Percentiles rank a stretch among this genome's conserved stretches.
phyloP scores from a whole-genome alignment of 2,113 vertebrate genomes.

The Dolichotis patagonum region DNA sequence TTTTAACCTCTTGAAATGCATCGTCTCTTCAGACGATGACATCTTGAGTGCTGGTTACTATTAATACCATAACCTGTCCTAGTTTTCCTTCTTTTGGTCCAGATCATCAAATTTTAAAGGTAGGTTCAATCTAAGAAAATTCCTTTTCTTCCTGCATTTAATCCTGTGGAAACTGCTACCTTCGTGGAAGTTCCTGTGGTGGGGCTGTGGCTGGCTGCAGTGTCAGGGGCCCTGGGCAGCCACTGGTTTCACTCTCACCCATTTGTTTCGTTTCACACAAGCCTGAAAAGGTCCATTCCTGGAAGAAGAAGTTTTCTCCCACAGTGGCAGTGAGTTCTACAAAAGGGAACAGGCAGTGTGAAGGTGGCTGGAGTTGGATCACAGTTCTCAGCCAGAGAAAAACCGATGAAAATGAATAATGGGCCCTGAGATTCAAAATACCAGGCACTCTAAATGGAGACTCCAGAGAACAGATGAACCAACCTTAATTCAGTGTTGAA shows the following conservation, averaged over 20 bases:
- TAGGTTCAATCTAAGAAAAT: neutral
- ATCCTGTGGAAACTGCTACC: slow-evolving; percentile 80
- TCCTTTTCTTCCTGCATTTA: slow-evolving; percentile 70
- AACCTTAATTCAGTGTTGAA: slow-evolving; percentile 86
- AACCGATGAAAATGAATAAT: slow-evolving; percentile 29
- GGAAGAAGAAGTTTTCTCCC: slow-evolving; percentile 73
- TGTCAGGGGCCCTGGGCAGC: slow-evolving; percentile 75
- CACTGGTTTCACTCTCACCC: slow-evolving; percentile 61
- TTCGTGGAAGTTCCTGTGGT: slow-evolving; percentile 76
- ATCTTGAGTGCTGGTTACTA: neutral
- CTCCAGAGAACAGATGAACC: neutral
- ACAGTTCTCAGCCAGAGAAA: neutral
- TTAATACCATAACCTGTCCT: slow-evolving; percentile 59
- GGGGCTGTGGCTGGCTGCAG: slow-evolving; percentile 78
- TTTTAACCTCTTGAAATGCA: neutral
- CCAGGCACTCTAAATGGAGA: neutral
- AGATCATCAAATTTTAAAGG: neutral
- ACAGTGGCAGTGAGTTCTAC: slow-evolving; percentile 45
- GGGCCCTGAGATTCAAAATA: neutral
- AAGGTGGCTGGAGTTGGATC: neutral
- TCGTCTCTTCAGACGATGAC: neutral
- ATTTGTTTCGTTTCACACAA: slow-evolving; percentile 67
- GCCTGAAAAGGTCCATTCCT: slow-evolving; percentile 74
- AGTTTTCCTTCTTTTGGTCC: slow-evolving; percentile 55
- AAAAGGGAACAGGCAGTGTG: neutral